Base-by-base conservation (phyloP, 35 echinoderm and acorn worm species). In the Hemicentrotus pulcherrimus region DNA sequence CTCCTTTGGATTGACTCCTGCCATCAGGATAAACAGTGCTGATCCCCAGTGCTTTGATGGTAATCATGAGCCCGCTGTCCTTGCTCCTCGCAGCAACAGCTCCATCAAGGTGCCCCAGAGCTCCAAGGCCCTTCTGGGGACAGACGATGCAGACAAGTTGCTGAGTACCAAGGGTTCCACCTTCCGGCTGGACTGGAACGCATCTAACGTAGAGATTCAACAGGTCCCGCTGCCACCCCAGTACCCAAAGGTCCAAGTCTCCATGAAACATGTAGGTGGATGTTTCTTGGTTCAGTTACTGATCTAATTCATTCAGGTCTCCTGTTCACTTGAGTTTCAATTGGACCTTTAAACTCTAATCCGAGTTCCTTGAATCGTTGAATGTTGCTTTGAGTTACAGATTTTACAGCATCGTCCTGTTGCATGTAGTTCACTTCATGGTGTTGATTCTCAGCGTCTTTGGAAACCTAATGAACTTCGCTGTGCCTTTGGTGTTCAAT, bases 241-340 rank as follows among this genome's bases (percentile, higher is more conserved):
- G 32, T 33, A 0, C 13, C 48, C 47, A 93, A 93, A 33, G 48
- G 32, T 33, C 88, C 88, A 47, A 22, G 46, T 32, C 88, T 93
- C 91, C 91, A 31, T 13, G 46, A 52, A 47, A 93, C 91, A 58
- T 93, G 91, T 93, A 93, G 45, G 91, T 93, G 45, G 91, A 19
- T 14, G 14, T 4, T 58, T 93, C 47, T 93, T 31, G 22, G 19
- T 78, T 78, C 65, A 41, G 35, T 41, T 78, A 78, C 65, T 22
- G 65, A 28, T 78, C n/a, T n/a, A n/a, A 22, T 78, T 78, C 24
- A 78, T 78, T 78, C 65, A 78, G 65, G n/a, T 78, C 28, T 78
- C 22, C 19, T 78, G 22, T 78, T 78, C 22, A 28, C 65, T 78
- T 28, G 4, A 78, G 65, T 78, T 78, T 22, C 5, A 78, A 22